These are phyloP conservation scores for Apogon hyalosoma DNA, from an alignment of 2,797 vertebrate genomes.

Conservation along the genomic window DNA sequence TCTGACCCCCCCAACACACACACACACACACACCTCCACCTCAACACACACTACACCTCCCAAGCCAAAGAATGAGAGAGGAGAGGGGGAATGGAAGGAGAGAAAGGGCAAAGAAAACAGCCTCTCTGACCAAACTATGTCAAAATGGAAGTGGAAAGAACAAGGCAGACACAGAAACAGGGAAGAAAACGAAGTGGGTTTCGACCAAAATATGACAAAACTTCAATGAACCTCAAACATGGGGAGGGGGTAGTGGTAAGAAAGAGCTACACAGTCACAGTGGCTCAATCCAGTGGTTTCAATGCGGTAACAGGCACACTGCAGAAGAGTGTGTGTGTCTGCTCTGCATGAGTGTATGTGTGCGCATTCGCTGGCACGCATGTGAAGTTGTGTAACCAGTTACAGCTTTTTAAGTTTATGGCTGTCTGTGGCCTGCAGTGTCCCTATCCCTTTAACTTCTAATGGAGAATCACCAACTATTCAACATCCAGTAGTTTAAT, in stretches of 20 bases:
- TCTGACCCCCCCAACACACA: slow-evolving; percentile 58
- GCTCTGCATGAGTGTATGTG: slow-evolving; percentile 12
- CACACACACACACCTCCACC: slow-evolving; percentile 16
- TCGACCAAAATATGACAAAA: slow-evolving; percentile 81
- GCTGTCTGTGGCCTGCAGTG: slow-evolving; percentile 42
- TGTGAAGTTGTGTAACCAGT: slow-evolving; percentile 66
- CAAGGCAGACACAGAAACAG: slow-evolving; percentile 65
- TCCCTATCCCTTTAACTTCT: slow-evolving; percentile 51
- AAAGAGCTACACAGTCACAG: slow-evolving; percentile 44
- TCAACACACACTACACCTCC: slow-evolving; percentile 50
- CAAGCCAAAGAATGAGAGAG: slow-evolving; percentile 64
- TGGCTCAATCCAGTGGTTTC: slow-evolving; percentile 69
- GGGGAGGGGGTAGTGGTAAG: slow-evolving; percentile 62
- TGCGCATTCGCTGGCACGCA: slow-evolving; percentile 42
- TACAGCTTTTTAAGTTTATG: slow-evolving; percentile 62
- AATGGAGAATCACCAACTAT: slow-evolving; percentile 53
- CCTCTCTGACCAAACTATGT: slow-evolving; percentile 76
- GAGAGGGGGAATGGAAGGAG: slow-evolving; percentile 46
- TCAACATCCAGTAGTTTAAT: slow-evolving; percentile 77
- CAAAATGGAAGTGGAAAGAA: slow-evolving; percentile 80
- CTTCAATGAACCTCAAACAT: slow-evolving; percentile 74
- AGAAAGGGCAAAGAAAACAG: slow-evolving; percentile 74
- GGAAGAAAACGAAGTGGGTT: slow-evolving; percentile 72
- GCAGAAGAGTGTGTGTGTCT: slow-evolving; percentile 11
- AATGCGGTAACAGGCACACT: slow-evolving; percentile 47